Percentiles rank a stretch among this genome's conserved stretches.
phyloP scores from a whole-genome alignment of 2,797 vertebrate species.

The Scomberomorus guttatus region DNA sequence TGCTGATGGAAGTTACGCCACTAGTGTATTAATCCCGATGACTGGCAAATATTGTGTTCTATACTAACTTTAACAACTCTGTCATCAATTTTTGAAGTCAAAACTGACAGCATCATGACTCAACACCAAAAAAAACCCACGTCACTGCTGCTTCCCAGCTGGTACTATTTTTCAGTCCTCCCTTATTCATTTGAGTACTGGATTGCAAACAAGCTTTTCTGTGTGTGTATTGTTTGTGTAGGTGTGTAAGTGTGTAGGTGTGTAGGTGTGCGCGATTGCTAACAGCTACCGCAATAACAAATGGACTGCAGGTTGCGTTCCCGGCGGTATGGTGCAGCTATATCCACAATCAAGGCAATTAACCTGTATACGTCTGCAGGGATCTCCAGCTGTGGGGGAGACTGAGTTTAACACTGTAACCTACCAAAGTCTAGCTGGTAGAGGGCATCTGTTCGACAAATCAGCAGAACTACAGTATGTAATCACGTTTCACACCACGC shows the following conservation, averaged over 20 bases:
- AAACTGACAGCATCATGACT: slow-evolving; percentile 43
- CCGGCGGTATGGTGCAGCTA: slow-evolving; percentile 64
- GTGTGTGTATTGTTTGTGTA: neutral
- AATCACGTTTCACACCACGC: slow-evolving; percentile 86
- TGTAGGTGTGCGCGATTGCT: neutral
- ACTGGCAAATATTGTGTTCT: slow-evolving; percentile 47
- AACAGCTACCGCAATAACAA: slow-evolving; percentile 66
- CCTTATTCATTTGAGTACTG: slow-evolving; percentile 24
- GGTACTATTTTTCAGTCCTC: slow-evolving; percentile 28
- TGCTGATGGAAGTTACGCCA: slow-evolving; percentile 25
- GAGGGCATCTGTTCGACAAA: slow-evolving; percentile 87
- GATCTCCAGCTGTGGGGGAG: slow-evolving; percentile 79
- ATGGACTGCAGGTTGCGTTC: slow-evolving; percentile 65
- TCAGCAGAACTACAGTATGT: slow-evolving; percentile 83
- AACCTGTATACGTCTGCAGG: slow-evolving; percentile 81
- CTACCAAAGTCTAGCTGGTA: slow-evolving; percentile 76
- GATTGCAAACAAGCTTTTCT: slow-evolving; percentile 26
- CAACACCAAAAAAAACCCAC: slow-evolving; percentile 20
- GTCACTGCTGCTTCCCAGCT: slow-evolving; percentile 38
- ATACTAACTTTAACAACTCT: slow-evolving; percentile 58
- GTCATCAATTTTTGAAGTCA: slow-evolving; percentile 25
- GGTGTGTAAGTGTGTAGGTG: slow-evolving; percentile 15
- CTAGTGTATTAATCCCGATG: slow-evolving; percentile 53
- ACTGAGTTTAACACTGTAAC: slow-evolving; percentile 75
- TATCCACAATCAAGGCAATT: slow-evolving; percentile 86